A percentile compares a stretch with the other conserved stretches of the same genome.
phyloP scores from a whole-genome alignment of 2,888 invertebrate genomes.

The Rhabditophanes sp. region DNA sequence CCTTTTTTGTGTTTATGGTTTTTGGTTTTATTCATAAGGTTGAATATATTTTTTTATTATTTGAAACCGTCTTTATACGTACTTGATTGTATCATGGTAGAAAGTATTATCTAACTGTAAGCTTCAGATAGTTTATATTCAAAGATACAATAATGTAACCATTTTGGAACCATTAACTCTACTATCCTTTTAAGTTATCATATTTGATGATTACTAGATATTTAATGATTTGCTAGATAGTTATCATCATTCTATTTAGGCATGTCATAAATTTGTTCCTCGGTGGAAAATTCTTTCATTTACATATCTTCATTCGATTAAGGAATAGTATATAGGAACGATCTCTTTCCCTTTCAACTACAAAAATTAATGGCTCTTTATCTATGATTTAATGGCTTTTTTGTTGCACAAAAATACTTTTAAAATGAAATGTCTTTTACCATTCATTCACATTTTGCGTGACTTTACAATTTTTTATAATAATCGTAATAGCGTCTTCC shows the following conservation, averaged over 20 bases:
- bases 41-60: slow-evolving; percentile 1
- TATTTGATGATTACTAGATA: no score
- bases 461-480: neutral
- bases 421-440: neutral
- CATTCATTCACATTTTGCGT: neutral
- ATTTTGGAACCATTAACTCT: no score
- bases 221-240: no score
- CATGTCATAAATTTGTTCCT: no score
- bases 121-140: no score
- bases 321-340: no score
- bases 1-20: slow-evolving; percentile 1
- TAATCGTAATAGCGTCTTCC: neutral
- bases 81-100: neutral
- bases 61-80: neutral
- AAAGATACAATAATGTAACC: no score
- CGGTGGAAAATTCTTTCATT: no score
- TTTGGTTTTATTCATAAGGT: neutral
- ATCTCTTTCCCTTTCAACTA: neutral
- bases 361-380: neutral
- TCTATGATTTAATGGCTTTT: neutral
- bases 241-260: no score
- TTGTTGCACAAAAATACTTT: neutral
- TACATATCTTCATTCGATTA: no score
- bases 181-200: no score
- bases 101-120: neutral